A percentile compares a stretch with the other conserved stretches of the same genome.
Evolutionary conservation across 1,140 invertebrate species (phyloP).

Genomic region (Eriocheir sinensis): DNA sequence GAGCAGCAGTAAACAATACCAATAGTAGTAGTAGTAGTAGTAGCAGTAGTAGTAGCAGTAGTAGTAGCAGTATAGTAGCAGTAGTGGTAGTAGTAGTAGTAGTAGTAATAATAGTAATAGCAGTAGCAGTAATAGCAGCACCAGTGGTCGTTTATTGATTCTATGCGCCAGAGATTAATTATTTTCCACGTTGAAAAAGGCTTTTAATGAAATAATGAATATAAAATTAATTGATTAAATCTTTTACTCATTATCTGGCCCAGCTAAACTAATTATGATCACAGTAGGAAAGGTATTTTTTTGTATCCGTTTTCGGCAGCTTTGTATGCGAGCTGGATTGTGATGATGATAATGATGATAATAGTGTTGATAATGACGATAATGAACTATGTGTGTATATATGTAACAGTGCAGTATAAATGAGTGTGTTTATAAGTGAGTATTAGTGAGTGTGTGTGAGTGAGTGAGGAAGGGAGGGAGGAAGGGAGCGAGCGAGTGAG

Average conservation of each 20-base stretch:
- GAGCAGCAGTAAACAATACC: too few species aligned
- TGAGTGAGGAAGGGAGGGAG: neutral
- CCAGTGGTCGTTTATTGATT: too few species aligned
- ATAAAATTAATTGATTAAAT: conserved; percentile 10
- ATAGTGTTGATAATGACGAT: too few species aligned
- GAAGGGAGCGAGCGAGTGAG: neutral
- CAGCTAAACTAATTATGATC: neutral
- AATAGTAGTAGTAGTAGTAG: neutral
- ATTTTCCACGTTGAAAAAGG: neutral
- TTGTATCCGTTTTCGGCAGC: neutral
- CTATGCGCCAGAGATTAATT: conserved; percentile 13
- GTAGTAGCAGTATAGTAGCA: neutral
- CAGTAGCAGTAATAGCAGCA: too few species aligned
- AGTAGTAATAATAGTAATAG: neutral
- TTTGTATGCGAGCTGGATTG: too few species aligned
- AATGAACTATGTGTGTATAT: too few species aligned
- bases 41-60: neutral
- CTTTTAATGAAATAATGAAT: neutral
- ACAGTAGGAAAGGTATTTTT: neutral
- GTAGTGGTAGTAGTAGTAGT: neutral
- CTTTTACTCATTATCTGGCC: neutral
- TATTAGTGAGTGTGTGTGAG: too few species aligned
- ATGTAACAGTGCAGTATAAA: too few species aligned
- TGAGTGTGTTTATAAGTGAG: too few species aligned
- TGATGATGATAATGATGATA: too few species aligned